These are phyloP conservation scores for Esperia sulphurella DNA, from an alignment of 2,888 invertebrate genomes.

Conservation along the genomic window DNA sequence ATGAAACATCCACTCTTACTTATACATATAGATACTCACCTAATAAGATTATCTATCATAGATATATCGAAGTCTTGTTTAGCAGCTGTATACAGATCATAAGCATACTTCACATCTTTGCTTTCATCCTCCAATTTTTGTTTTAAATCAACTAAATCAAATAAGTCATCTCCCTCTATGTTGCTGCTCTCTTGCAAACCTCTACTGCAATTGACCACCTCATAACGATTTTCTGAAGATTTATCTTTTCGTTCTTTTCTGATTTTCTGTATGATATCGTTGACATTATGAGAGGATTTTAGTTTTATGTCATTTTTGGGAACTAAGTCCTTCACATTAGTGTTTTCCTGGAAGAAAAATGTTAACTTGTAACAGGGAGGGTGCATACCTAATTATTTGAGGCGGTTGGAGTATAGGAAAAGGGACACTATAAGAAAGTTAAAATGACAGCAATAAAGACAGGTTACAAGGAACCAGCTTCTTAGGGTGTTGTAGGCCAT, in stretches of 20 bases:
- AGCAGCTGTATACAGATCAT: slow-evolving; percentile 63
- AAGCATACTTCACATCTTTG: slow-evolving; percentile 51
- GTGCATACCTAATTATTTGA: too few species aligned
- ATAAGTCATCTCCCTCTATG: slow-evolving; percentile 25
- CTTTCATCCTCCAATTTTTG: slow-evolving; percentile 39
- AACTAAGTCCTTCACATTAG: slow-evolving; percentile 46
- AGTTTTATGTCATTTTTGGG: slow-evolving; percentile 48
- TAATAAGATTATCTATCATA: slow-evolving; percentile 62
- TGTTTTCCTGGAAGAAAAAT: slow-evolving; percentile 47
- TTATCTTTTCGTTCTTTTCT: slow-evolving; percentile 56
- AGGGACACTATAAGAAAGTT: too few species aligned
- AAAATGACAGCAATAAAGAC: too few species aligned
- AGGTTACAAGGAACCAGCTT: too few species aligned
- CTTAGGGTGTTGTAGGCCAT: too few species aligned
- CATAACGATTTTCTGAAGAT: slow-evolving; percentile 52
- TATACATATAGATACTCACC: slow-evolving; percentile 32
- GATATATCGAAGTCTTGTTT: slow-evolving; percentile 62
- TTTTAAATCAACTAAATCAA: slow-evolving; percentile 57
- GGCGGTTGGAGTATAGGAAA: too few species aligned
- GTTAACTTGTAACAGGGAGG: too few species aligned
- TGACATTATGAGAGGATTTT: slow-evolving; percentile 44
- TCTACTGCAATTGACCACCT: slow-evolving; percentile 61
- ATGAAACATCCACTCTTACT: too few species aligned
- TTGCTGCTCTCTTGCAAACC: slow-evolving; percentile 43
- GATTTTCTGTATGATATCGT: slow-evolving; percentile 59